Conservation (phyloP, 2,113 vertebrate species). For the Chaetodon auriga region DNA sequence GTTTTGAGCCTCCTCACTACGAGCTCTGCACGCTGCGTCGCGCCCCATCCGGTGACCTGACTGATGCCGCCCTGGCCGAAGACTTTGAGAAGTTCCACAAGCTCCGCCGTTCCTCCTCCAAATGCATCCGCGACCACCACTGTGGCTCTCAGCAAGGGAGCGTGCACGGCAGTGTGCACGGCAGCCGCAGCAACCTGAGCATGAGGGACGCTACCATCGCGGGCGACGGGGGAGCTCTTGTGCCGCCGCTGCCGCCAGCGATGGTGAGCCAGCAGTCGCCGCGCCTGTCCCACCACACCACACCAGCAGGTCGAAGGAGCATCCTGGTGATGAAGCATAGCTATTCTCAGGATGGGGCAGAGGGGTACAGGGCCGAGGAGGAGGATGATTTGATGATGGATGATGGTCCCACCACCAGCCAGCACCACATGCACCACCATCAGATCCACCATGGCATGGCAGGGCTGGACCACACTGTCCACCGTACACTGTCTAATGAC, state of each 20-base stretch:
- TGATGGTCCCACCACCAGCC: slow-evolving; percentile 90
- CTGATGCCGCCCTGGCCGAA: slow-evolving; percentile 89
- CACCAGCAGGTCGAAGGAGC: slow-evolving; percentile 88
- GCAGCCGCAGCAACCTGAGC: slow-evolving; percentile 96
- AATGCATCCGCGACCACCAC: slow-evolving; percentile 97
- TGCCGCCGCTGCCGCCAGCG: slow-evolving; percentile 77
- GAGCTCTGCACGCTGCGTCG: slow-evolving; percentile 94
- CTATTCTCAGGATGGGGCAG: slow-evolving; percentile 94
- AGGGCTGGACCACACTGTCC: slow-evolving; percentile 90
- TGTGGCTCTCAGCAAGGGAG: slow-evolving; percentile 93
- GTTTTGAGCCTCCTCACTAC: slow-evolving; percentile 97
- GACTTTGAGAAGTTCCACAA: slow-evolving; percentile 94
- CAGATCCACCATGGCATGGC: slow-evolving; percentile 83
- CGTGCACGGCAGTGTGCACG: slow-evolving; percentile 90
- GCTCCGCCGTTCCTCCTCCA: slow-evolving; percentile 93
- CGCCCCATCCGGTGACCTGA: slow-evolving; percentile 87
- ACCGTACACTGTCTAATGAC: slow-evolving; percentile 93
- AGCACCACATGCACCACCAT: slow-evolving; percentile 76
- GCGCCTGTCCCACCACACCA: slow-evolving; percentile 66
- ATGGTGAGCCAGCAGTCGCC: slow-evolving; percentile 68
- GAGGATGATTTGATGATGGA: slow-evolving; percentile 83
- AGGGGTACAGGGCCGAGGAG: slow-evolving; percentile 88
- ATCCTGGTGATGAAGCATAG: slow-evolving; percentile 98
- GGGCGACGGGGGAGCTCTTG: slow-evolving; percentile 83
- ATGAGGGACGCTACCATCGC: slow-evolving; percentile 89